These are phyloP conservation scores for Antheraea mylitta DNA, from an alignment of 1,140 invertebrate species.

Conservation along the genomic window DNA sequence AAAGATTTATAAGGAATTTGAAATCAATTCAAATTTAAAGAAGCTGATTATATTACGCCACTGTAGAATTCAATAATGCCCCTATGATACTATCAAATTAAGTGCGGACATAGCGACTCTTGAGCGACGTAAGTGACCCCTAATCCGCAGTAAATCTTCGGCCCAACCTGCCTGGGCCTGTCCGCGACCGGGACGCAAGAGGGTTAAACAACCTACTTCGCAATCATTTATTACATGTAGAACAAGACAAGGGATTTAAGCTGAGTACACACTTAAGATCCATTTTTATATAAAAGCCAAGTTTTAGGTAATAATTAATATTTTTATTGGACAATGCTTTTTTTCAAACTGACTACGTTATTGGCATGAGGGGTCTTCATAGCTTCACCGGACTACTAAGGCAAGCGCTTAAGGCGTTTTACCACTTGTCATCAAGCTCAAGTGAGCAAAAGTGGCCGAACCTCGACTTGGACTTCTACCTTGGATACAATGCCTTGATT, in stretches of 20 bases:
- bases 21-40: too few relatives aligned
- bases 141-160: constrained; percentile 76
- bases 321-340: too few relatives aligned
- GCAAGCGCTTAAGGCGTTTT: too few relatives aligned
- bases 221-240: constrained; percentile 73
- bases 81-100: constrained; percentile 63
- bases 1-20: too few relatives aligned
- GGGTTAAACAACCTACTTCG: constrained; percentile 66
- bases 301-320: too few relatives aligned
- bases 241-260: constrained; percentile 43
- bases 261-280: neutral
- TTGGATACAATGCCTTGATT: too few relatives aligned
- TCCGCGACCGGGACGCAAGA: constrained; percentile 31
- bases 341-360: too few relatives aligned
- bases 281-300: neutral
- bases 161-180: constrained; percentile 36
- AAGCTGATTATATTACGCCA: neutral
- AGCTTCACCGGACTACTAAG: too few relatives aligned
- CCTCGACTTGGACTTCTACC: too few relatives aligned
- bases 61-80: constrained; percentile 48
- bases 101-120: constrained; percentile 64
- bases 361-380: too few relatives aligned
- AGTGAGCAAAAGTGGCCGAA: too few relatives aligned
- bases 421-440: too few relatives aligned
- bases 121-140: constrained; percentile 73